Evolutionary conservation across 1,140 invertebrate genomes (phyloP).

Genomic region (Cotesia glomerata): DNA sequence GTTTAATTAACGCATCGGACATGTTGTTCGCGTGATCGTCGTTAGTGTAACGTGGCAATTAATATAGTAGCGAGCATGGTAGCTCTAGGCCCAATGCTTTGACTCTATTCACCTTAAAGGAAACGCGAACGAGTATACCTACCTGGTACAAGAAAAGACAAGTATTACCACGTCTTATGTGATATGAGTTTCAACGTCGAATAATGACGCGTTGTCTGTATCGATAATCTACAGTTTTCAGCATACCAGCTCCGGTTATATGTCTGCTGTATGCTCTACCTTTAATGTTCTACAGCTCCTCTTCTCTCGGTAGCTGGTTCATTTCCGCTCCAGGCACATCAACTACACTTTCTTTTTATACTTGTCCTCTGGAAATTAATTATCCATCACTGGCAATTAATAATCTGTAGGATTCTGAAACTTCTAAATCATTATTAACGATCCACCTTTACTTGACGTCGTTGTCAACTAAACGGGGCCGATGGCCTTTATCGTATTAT

Average conservation of each 20-base stretch:
- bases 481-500: conserved; percentile 45
- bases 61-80: conserved; percentile 23
- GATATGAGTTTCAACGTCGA: background rate
- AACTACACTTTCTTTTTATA: conserved; percentile 13
- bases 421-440: background rate
- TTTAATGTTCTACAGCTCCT: background rate
- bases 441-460: background rate
- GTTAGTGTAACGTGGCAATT: conserved; percentile 38
- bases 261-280: background rate
- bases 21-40: conserved; percentile 27
- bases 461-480: conserved; percentile 18
- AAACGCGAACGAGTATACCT: conserved; percentile 15
- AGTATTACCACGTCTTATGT: background rate
- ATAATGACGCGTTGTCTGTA: conserved; percentile 23
- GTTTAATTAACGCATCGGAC: conserved; percentile 19
- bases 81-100: background rate
- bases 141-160: no score
- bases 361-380: background rate
- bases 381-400: background rate
- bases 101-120: background rate
- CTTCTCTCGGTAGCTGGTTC: conserved; percentile 16
- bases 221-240: conserved; percentile 15
- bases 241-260: no score
- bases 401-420: no score
- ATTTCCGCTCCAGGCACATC: conserved; percentile 18